Base-by-base conservation (phyloP, 2,888 invertebrate genomes). In the Trachelus iudaicus region DNA sequence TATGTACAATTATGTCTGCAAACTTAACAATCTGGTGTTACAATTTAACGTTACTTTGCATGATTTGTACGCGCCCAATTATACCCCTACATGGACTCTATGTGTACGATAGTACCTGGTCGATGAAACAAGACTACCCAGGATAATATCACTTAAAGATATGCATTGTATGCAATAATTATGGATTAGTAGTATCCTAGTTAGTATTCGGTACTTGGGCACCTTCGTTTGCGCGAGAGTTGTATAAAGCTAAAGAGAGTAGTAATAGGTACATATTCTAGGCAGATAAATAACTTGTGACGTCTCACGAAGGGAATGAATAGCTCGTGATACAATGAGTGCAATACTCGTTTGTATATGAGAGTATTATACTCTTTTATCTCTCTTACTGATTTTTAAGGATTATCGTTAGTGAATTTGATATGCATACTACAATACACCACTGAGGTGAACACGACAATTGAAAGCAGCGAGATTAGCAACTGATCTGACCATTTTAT, bases 1-100 rank as follows among this genome's bases (percentile, higher is more conserved):
- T 89, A 87, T 86, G 82, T 88, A 89, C 89, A 89, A 79, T 79
- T 85, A 82, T 80, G 78, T 82, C 82, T 80, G 82, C 78, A 86
- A 84, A 84, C 79, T 82, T 85, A 85, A 84, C 81, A 81, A 82
- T 79, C 75, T 56, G 56, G 56, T 56, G 56, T 56, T 73, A 37
- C 34, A 40, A 33, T 71, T 73, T 76, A 76, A 56, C 23, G 56
- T 56, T 56, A 56, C 56, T 56, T 56, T 56, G 56, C 56, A 56
- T 56, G 56, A 56, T 56, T 56, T 23, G 56, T 56, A 56, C 56
- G 56, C 56, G 56, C 56, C 9, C 56, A 56, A 56, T 56, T 56
- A 56, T 56, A 56, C 23, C 56, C 23, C 56, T 56, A 56, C 23
- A 56, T 56, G 56, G 23, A 56, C 23, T 56, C 1, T 56, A 56